phyloP scores from a whole-genome alignment of 2,797 vertebrate species.

The Intellagama lesueurii region DNA sequence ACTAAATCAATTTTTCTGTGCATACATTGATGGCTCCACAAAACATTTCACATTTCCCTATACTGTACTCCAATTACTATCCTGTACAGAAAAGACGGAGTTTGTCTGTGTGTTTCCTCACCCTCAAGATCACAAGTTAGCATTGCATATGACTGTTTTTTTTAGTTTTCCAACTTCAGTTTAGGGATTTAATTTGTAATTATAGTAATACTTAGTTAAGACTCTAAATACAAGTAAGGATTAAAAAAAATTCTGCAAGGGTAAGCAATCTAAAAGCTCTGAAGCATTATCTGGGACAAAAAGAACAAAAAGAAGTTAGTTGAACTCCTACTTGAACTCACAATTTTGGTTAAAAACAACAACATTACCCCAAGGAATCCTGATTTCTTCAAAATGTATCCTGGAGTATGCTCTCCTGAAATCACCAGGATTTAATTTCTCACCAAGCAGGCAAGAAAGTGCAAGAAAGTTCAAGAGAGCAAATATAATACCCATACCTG shows the following conservation, averaged over 20 bases:
- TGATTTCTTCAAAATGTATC: background rate
- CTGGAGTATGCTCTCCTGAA: background rate
- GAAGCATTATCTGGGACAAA: background rate
- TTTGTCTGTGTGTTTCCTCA: no score
- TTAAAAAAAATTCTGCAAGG: background rate
- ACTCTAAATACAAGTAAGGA: background rate
- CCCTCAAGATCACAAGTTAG: background rate
- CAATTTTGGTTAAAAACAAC: background rate
- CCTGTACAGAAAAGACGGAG: background rate
- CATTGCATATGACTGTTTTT: background rate
- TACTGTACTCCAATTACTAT: conserved; percentile 8
- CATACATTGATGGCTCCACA: background rate
- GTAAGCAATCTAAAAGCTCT: background rate
- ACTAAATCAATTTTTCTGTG: background rate
- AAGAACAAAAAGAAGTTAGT: background rate
- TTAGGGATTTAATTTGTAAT: background rate
- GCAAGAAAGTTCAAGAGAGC: background rate
- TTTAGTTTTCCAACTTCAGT: background rate
- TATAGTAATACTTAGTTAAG: background rate
- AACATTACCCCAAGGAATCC: background rate
- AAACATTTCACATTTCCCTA: background rate
- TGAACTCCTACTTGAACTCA: background rate
- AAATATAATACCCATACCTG: conserved; percentile 82
- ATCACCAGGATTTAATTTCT: background rate
- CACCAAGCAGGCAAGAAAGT: background rate